Evolutionary conservation across 1,140 invertebrate species (phyloP), one percentile per base, ranked within the genome.

Genomic region (Calosoma granatense): DNA sequence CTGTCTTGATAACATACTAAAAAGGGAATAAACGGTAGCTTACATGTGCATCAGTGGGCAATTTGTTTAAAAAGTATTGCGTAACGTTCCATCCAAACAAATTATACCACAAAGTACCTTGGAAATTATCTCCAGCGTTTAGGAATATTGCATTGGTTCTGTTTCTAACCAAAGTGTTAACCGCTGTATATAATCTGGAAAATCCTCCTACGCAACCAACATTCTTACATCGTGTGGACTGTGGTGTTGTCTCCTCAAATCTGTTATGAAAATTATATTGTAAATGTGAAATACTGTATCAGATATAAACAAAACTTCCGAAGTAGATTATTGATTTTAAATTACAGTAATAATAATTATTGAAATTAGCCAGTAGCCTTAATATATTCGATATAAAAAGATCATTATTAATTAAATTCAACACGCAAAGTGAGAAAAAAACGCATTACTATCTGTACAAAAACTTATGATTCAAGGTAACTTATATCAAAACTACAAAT

Each of bases 81-180:
- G 83, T 84, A 1, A 84, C 83, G 59, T 84, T 83, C 81, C 87
- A 90, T 57, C 82, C 77, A 59, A 84, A 79, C 11, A 88, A 66
- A 58, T 84, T 85, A 69, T 90, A 92, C 86, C 87, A 93, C 1
- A 91, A 74, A 1, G 88, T 91, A 0, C 90, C 90, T 70, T 92
- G 88, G 67, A 84, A 93, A 64, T 85, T 86, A 71, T 93, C 90
- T 0, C 90, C 90, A 0, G 82, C 90, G 69, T 91, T 90, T 3
- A 93, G 72, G 21, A 89, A 78, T 54, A 93, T 71, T 1, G 81
- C 76, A 62, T 84, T 79, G 0, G 76, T 61, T 59, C 75, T 65
- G 64, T 84, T 70, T 55, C 73, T 61, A 20, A 80, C 65, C 2
- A 81, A 68, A 23, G 76, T 66, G 17, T 73, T 73, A 14, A 85